These are phyloP conservation scores for Graptemys geographica DNA, from an alignment of 2,797 vertebrate genomes.

Conservation along the genomic window DNA sequence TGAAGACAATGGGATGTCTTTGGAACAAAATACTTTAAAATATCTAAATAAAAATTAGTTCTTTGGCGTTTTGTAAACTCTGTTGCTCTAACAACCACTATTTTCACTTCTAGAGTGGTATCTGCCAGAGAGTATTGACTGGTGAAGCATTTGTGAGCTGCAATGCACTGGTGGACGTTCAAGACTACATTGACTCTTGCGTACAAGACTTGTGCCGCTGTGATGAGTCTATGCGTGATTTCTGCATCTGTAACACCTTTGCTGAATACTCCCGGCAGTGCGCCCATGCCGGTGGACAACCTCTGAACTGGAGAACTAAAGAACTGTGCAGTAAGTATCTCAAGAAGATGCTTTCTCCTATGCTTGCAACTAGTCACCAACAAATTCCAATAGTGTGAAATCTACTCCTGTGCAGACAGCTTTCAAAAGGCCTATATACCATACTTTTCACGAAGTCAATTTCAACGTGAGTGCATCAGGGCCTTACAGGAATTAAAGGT, in stretches of 20 bases:
- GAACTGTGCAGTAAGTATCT: constrained; percentile 87
- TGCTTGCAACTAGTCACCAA: not conserved
- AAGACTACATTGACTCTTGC: constrained; percentile 86
- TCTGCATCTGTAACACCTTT: constrained; percentile 88
- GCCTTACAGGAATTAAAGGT: not conserved
- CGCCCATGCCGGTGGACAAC: constrained; percentile 88
- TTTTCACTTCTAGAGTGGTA: constrained; percentile 48
- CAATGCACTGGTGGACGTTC: constrained; percentile 76
- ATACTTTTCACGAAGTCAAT: not conserved
- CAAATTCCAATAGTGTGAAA: not conserved
- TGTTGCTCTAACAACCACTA: not conserved
- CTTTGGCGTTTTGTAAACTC: not conserved
- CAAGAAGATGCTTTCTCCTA: rapidly evolving
- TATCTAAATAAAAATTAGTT: not conserved
- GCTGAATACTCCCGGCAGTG: constrained; percentile 92
- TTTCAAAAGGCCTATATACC: rapidly evolving
- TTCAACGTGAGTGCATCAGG: not conserved
- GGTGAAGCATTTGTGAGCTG: constrained; percentile 82
- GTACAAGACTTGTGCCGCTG: constrained; percentile 87
- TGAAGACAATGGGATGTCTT: not conserved
- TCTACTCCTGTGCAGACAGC: not conserved
- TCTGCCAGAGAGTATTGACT: constrained; percentile 84
- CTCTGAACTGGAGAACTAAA: constrained; percentile 85
- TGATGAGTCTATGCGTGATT: constrained; percentile 57
- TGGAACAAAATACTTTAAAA: not conserved